Conservation (phyloP, 2,888 invertebrate species). For the Abrostola tripartita region DNA sequence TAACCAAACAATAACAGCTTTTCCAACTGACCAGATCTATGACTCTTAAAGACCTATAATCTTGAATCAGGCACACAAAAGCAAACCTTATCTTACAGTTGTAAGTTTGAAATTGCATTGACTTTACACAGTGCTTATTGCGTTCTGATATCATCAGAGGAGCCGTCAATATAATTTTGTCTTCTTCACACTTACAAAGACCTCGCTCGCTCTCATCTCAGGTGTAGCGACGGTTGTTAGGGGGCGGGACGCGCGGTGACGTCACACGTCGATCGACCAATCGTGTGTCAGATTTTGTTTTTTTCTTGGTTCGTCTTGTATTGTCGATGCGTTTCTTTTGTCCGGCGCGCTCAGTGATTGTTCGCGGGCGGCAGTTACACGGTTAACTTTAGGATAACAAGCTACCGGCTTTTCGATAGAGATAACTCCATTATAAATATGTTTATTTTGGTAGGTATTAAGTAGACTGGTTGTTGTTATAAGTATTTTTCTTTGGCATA, state of each 20-base stretch:
- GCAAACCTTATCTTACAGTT: neutral
- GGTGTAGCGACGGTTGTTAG: slow-evolving; percentile 85
- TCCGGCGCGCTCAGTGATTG: slow-evolving; percentile 70
- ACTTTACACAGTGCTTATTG: slow-evolving; percentile 27
- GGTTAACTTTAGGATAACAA: slow-evolving; percentile 75
- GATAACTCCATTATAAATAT: slow-evolving; percentile 51
- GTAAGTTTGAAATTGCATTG: slow-evolving; percentile 44
- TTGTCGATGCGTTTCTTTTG: slow-evolving; percentile 80
- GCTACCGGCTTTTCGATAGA: slow-evolving; percentile 61
- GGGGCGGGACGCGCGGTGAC: slow-evolving; percentile 84
- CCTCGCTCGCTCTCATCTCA: slow-evolving; percentile 83
- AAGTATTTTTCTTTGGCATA: neutral
- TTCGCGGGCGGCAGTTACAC: slow-evolving; percentile 61
- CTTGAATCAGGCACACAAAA: slow-evolving; percentile 29
- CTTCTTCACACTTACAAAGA: slow-evolving; percentile 72
- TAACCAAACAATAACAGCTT: slow-evolving; percentile 88
- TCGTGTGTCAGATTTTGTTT: slow-evolving; percentile 70
- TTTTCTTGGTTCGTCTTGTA: slow-evolving; percentile 75
- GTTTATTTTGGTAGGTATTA: slow-evolving; percentile 18
- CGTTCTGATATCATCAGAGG: slow-evolving; percentile 46
- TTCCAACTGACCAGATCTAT: slow-evolving; percentile 80
- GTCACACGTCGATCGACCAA: slow-evolving; percentile 80
- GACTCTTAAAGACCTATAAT: slow-evolving; percentile 50
- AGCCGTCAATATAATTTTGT: slow-evolving; percentile 75
- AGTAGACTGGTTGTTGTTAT: slow-evolving; percentile 5